phyloP scores from a whole-genome alignment of 2,113 vertebrate genomes.

The Pardalotus punctatus region DNA sequence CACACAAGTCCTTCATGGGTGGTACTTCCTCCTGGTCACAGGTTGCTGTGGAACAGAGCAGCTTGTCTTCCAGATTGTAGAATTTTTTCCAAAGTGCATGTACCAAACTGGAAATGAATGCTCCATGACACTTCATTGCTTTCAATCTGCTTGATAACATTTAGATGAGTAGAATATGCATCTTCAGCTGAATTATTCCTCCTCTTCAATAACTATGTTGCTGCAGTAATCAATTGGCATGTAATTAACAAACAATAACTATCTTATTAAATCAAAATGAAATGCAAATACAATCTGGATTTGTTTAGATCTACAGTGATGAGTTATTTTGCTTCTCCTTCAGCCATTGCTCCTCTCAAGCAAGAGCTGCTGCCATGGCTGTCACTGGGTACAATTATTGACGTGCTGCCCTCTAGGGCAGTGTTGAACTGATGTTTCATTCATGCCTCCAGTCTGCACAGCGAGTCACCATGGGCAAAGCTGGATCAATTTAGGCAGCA shows the following conservation, averaged over 20 bases:
- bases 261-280: slow-evolving; percentile 28
- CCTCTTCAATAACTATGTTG: slow-evolving; percentile 48
- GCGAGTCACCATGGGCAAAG: not conserved
- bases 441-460: not conserved
- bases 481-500: not conserved
- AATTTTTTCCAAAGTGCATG: not conserved
- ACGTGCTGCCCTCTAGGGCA: not conserved
- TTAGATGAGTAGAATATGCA: not conserved
- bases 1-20: not conserved
- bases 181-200: slow-evolving; percentile 31
- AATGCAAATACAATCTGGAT: not conserved
- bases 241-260: slow-evolving; percentile 37
- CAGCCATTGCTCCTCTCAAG: not conserved
- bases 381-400: not conserved
- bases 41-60: not conserved
- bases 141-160: slow-evolving; percentile 17
- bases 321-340: not conserved
- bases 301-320: not conserved
- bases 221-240: slow-evolving; percentile 34
- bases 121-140: not conserved
- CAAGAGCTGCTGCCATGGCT: not conserved
- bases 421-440: not conserved
- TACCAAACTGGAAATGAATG: not conserved
- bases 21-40: not conserved
- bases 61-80: not conserved